A percentile compares a stretch with the other conserved stretches of the same genome.
These are phyloP conservation scores for Brienomyrus brachyistius DNA, from an alignment of 2,113 vertebrate genomes.

Conservation along the genomic window DNA sequence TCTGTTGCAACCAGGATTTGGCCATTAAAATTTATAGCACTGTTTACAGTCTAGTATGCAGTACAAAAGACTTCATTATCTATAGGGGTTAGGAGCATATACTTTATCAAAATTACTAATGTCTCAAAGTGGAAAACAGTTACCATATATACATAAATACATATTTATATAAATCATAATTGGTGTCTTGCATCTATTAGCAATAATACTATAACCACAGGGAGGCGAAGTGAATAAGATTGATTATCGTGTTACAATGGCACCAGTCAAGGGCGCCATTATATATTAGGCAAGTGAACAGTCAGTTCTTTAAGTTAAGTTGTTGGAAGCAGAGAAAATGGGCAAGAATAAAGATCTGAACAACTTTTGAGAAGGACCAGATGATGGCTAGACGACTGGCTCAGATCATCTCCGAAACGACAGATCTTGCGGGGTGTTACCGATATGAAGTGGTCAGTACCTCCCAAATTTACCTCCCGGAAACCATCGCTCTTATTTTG, in stretches of 20 bases:
- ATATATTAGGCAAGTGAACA: neutral
- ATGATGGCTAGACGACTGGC: too few relatives aligned
- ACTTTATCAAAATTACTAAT: neutral
- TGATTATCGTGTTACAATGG: neutral
- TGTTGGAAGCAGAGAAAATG: too few relatives aligned
- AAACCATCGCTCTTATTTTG: too few relatives aligned
- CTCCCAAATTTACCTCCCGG: too few relatives aligned
- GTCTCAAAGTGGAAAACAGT: neutral
- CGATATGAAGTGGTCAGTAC: neutral
- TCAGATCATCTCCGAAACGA: too few relatives aligned
- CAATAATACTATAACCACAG: neutral
- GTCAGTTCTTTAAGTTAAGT: neutral
- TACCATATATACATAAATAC: neutral
- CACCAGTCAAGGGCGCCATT: neutral
- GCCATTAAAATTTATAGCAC: neutral
- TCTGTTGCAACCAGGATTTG: neutral
- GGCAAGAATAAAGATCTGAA: too few relatives aligned
- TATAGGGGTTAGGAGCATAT: neutral
- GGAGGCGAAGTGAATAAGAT: neutral
- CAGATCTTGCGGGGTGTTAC: too few relatives aligned
- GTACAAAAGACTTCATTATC: neutral
- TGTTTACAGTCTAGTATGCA: neutral
- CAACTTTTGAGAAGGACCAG: too few relatives aligned
- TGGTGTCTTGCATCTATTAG: neutral
- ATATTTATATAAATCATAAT: neutral